Percentiles rank a stretch among this genome's conserved stretches.
These are phyloP conservation scores for Erythrocercus mccallii DNA, from an alignment of 2,113 vertebrate species.

Conservation along the genomic window DNA sequence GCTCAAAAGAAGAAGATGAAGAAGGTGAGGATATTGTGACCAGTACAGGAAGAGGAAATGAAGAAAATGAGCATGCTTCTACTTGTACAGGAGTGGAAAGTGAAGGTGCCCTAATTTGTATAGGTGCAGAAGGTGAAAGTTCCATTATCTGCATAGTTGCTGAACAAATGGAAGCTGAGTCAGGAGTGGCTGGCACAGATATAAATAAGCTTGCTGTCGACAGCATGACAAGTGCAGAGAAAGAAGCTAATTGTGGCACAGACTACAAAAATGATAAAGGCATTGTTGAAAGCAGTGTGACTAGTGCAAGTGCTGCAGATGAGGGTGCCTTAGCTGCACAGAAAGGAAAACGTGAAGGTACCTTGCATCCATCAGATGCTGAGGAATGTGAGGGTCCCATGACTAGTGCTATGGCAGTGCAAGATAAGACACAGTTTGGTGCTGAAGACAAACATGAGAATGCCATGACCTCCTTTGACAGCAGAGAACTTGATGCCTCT, in stretches of 20 bases:
- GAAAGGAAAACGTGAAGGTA: not conserved
- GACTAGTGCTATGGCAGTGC: conserved; percentile 57
- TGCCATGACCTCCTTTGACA: not conserved
- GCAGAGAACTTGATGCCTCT: conserved; percentile 9
- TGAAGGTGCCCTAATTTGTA: conserved; percentile 42
- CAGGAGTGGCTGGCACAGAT: not conserved
- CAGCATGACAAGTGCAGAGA: conserved; percentile 23
- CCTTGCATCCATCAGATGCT: not conserved
- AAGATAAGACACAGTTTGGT: not conserved
- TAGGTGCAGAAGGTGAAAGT: conserved; percentile 36
- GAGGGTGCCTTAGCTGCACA: not conserved
- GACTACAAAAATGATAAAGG: conserved; percentile 62
- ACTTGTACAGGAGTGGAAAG: conserved; percentile 53
- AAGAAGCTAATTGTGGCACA: not conserved
- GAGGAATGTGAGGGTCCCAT: conserved; percentile 59
- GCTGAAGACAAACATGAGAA: not conserved
- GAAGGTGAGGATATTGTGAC: conserved; percentile 77
- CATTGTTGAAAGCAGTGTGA: conserved; percentile 73
- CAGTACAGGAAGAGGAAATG: conserved; percentile 77
- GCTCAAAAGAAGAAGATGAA: conserved; percentile 80
- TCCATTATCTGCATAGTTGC: conserved; percentile 33
- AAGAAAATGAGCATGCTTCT: conserved; percentile 67
- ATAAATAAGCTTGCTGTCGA: conserved; percentile 11
- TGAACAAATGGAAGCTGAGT: conserved; percentile 54
- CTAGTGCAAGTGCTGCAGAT: conserved; percentile 40